Evolutionary conservation across 2,888 invertebrate genomes (phyloP).

Genomic region (Ophion ventricosus): DNA sequence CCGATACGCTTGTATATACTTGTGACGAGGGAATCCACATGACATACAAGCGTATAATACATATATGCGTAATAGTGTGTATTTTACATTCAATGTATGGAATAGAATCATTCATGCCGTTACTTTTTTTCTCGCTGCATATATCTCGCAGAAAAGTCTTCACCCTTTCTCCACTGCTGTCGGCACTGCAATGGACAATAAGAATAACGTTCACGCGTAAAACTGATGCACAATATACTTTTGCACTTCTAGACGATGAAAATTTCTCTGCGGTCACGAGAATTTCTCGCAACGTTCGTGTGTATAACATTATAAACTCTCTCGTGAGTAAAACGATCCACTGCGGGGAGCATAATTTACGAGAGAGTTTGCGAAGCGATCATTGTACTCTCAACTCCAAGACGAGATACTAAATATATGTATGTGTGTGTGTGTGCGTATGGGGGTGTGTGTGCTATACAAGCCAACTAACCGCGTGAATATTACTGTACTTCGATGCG

Average conservation of each 20-base stretch:
- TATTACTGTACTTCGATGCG: conserved; percentile 68
- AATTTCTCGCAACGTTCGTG: conserved; percentile 46
- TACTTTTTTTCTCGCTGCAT: conserved; percentile 31
- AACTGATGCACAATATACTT: background rate
- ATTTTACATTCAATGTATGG: conserved; percentile 10
- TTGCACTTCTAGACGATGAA: conserved; percentile 51
- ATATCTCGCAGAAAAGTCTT: conserved; percentile 33
- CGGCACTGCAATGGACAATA: conserved; percentile 16
- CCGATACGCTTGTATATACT: conserved; percentile 17
- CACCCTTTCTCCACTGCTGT: conserved; percentile 43
- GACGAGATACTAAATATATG: background rate
- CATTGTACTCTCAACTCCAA: conserved; percentile 44
- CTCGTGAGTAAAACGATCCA: conserved; percentile 50
- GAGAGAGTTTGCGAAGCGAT: conserved; percentile 52
- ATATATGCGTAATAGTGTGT: conserved; percentile 2
- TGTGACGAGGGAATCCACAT: conserved; percentile 1
- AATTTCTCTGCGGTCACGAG: conserved; percentile 63
- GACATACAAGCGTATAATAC: background rate
- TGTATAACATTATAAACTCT: conserved; percentile 53
- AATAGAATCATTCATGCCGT: conserved; percentile 29
- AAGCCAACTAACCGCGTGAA: conserved; percentile 45
- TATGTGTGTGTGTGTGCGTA: background rate
- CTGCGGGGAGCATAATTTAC: conserved; percentile 9
- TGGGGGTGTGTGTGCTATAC: background rate
- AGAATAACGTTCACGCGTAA: background rate